Conservation (phyloP, 2,113 vertebrate species). For the Scomber colias region DNA sequence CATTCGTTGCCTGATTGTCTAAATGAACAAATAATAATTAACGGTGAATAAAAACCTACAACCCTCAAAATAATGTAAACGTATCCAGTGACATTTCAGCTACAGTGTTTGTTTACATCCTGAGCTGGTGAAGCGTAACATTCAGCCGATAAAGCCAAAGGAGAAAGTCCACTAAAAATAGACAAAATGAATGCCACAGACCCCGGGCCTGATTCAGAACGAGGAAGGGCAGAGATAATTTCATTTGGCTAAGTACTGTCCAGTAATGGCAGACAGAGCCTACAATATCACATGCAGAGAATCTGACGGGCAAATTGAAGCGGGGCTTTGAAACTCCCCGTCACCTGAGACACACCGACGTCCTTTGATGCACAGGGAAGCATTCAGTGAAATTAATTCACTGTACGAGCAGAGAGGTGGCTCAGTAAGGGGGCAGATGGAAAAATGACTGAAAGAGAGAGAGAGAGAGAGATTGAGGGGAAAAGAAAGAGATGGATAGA, state of each 20-base stretch:
- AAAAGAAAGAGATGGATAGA: conserved; percentile 2
- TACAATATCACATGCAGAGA: conserved; percentile 29
- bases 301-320: conserved; percentile 49
- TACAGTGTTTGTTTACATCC: conserved; percentile 64
- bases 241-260: conserved; percentile 59
- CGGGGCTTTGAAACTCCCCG: conserved; percentile 46
- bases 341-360: conserved; percentile 50
- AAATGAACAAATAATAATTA: conserved; percentile 19
- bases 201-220: conserved; percentile 44
- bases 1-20: conserved; percentile 19
- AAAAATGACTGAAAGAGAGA: background rate
- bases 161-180: conserved; percentile 70
- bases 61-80: conserved; percentile 23
- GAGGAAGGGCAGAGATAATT: conserved; percentile 41
- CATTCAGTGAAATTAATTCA: conserved; percentile 62
- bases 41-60: conserved; percentile 13
- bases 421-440: conserved; percentile 11
- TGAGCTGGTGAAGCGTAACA: conserved; percentile 49
- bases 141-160: conserved; percentile 56
- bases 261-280: conserved; percentile 26
- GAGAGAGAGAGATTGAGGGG: background rate
- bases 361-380: conserved; percentile 51
- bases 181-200: conserved; percentile 48
- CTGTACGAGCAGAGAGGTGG: conserved; percentile 12
- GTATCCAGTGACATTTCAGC: conserved; percentile 59